phyloP scores from a whole-genome alignment of 1,140 invertebrate species.

The Bombus impatiens region DNA sequence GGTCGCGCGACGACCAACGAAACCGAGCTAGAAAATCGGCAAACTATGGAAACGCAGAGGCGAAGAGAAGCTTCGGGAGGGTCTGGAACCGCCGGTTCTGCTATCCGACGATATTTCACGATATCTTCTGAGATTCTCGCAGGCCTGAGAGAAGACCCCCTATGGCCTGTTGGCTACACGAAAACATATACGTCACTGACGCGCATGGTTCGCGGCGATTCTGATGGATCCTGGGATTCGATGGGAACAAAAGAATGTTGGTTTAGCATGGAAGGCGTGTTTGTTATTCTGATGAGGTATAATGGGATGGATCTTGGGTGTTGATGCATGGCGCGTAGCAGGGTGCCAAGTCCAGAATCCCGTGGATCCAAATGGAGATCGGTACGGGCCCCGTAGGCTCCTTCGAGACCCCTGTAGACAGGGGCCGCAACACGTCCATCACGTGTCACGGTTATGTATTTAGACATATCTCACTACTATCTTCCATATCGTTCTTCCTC shows the following conservation, averaged over 20 bases:
- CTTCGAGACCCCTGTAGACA: constrained; percentile 78
- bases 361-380: constrained; percentile 53
- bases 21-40: not conserved
- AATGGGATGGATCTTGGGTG: constrained; percentile 80
- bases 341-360: constrained; percentile 73
- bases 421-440: constrained; percentile 80
- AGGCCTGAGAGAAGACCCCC: constrained; percentile 18
- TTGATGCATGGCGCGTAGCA: constrained; percentile 81
- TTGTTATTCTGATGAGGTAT: constrained; percentile 82
- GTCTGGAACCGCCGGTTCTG: not conserved
- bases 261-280: constrained; percentile 79
- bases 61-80: not conserved
- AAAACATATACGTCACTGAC: constrained; percentile 66
- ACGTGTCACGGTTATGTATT: constrained; percentile 80
- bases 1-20: no score
- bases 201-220: constrained; percentile 70
- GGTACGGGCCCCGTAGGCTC: constrained; percentile 50
- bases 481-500: constrained; percentile 60
- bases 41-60: not conserved
- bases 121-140: constrained; percentile 47
- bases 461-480: constrained; percentile 77
- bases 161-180: constrained; percentile 25
- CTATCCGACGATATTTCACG: constrained; percentile 58
- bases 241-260: constrained; percentile 80
- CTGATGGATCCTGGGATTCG: constrained; percentile 78